phyloP scores from a whole-genome alignment of 2,113 vertebrate species.

The Cephalopholis sonnerati region DNA sequence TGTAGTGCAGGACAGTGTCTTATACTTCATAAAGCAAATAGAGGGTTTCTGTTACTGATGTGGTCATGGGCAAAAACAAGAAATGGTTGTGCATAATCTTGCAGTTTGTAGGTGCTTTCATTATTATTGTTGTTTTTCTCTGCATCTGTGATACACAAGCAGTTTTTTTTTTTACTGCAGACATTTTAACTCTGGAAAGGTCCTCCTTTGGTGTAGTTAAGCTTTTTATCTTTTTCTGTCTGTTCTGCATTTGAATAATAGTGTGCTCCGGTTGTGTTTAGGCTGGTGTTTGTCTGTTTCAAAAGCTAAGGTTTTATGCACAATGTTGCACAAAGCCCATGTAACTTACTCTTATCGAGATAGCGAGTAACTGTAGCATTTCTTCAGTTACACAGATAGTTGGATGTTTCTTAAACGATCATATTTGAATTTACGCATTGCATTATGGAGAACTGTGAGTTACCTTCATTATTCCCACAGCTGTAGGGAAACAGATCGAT shows the following conservation, averaged over 20 bases:
- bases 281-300: neutral
- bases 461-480: neutral
- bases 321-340: neutral
- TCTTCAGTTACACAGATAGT: neutral
- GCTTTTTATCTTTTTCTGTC: neutral
- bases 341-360: neutral
- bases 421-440: neutral
- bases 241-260: neutral
- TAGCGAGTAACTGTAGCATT: neutral
- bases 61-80: too few species aligned
- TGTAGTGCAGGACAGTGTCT: too few species aligned
- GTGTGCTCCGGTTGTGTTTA: neutral
- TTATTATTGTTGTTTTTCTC: neutral
- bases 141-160: too few species aligned
- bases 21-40: neutral
- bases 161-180: neutral
- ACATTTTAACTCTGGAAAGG: neutral
- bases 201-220: neutral
- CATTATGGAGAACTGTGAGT: neutral
- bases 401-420: neutral
- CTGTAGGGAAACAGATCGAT: neutral
- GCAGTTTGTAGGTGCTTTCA: neutral
- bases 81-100: neutral
- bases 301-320: neutral
- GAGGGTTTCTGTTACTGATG: neutral